Percentiles rank a stretch among this genome's conserved stretches.
Evolutionary conservation across 2,797 vertebrate genomes (phyloP).

Genomic region (Amblyraja radiata): DNA sequence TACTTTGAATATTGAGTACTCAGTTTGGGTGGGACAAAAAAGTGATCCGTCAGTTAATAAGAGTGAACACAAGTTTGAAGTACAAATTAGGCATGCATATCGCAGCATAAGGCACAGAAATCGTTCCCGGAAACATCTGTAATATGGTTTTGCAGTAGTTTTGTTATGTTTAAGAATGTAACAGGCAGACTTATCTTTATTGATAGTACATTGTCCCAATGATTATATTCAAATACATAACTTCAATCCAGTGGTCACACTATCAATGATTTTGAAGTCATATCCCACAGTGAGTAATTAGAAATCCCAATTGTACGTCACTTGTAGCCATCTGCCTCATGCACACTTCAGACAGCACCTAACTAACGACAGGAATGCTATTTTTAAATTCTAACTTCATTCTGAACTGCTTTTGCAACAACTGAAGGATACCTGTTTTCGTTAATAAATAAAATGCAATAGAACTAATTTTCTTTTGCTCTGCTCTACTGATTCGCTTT

Average conservation of each 20-base stretch:
- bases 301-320: neutral
- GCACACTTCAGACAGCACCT: neutral
- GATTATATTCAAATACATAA: neutral
- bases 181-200: neutral
- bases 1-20: slow-evolving; percentile 18
- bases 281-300: neutral
- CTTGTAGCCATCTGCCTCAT: neutral
- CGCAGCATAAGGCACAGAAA: neutral
- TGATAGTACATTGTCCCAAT: neutral
- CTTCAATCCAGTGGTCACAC: neutral
- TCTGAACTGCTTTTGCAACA: neutral
- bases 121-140: neutral
- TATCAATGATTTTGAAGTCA: neutral
- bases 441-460: neutral
- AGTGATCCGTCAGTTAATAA: neutral
- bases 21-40: neutral
- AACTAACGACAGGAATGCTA: neutral
- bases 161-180: neutral
- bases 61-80: neutral
- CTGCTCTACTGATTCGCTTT: neutral
- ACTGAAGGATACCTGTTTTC: neutral
- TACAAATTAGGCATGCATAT: neutral
- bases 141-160: neutral
- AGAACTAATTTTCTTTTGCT: neutral
- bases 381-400: neutral